These are phyloP conservation scores for Dugesia japonica DNA, from an alignment of 2,888 invertebrate species.

Conservation along the genomic window DNA sequence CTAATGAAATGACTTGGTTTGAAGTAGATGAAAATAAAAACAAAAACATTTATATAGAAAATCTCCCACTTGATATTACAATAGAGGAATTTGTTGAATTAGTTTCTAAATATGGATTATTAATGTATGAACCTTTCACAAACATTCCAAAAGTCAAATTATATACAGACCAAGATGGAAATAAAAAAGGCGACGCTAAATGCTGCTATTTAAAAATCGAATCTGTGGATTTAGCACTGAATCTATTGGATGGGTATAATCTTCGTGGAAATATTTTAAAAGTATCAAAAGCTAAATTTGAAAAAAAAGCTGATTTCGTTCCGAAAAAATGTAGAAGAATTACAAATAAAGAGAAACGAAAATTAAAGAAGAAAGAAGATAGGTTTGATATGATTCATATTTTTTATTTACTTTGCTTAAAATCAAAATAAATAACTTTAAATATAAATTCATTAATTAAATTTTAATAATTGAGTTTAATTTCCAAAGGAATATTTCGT, in stretches of 20 bases:
- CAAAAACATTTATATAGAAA: slow-evolving; percentile 85
- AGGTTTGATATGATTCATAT: slow-evolving; percentile 52
- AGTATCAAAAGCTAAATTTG: slow-evolving; percentile 80
- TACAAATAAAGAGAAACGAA: slow-evolving; percentile 66
- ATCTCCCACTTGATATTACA: slow-evolving; percentile 42
- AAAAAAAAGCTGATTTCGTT: slow-evolving; percentile 78
- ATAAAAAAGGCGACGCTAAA: slow-evolving; percentile 80
- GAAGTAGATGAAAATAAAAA: slow-evolving; percentile 70
- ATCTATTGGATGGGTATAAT: slow-evolving; percentile 71
- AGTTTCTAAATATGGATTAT: slow-evolving; percentile 86
- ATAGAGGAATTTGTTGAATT: slow-evolving; percentile 63
- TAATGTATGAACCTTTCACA: slow-evolving; percentile 67
- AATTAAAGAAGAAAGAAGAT: slow-evolving; percentile 70
- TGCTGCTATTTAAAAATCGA: slow-evolving; percentile 77
- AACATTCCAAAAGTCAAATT: slow-evolving; percentile 70
- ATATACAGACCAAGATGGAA: slow-evolving; percentile 65
- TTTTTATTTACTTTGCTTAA: background rate
- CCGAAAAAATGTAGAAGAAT: slow-evolving; percentile 70
- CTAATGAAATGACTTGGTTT: slow-evolving; percentile 61
- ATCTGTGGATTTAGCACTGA: slow-evolving; percentile 77
- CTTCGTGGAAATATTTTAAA: slow-evolving; percentile 63
- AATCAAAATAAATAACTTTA: background rate
- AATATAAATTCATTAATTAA: too few species aligned
- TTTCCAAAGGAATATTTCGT: too few species aligned
- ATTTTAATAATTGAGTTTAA: too few species aligned